phyloP scores from a whole-genome alignment of 2,888 invertebrate species.

The Melitaea athalia region DNA sequence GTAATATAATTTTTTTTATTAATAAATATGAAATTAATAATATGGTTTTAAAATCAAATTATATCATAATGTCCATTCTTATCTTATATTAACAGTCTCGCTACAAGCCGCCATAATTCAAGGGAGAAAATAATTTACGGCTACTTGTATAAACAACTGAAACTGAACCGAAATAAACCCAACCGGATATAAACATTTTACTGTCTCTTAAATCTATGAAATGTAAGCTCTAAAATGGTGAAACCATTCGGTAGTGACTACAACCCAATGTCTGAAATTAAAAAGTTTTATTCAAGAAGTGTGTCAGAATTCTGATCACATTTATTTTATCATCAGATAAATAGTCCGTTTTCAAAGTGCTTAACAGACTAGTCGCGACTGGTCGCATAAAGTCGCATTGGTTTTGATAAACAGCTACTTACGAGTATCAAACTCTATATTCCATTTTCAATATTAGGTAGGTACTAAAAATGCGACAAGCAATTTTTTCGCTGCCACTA shows the following conservation, averaged over 20 bases:
- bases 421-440: too few species aligned
- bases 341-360: too few species aligned
- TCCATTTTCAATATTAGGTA: too few species aligned
- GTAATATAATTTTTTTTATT: too few species aligned
- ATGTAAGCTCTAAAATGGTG: conserved; percentile 49
- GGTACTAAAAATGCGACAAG: too few species aligned
- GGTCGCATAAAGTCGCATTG: too few species aligned
- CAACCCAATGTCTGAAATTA: not conserved
- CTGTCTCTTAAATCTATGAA: conserved; percentile 53
- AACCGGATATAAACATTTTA: conserved; percentile 66
- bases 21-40: not conserved
- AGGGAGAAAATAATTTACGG: conserved; percentile 73
- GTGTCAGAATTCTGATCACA: not conserved
- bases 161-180: conserved; percentile 51
- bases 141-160: conserved; percentile 63
- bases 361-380: too few species aligned
- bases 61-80: not conserved
- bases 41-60: not conserved
- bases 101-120: conserved; percentile 64
- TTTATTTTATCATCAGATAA: too few species aligned
- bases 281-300: not conserved
- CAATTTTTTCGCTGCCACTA: too few species aligned
- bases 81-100: conserved; percentile 53
- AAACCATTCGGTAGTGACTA: not conserved
- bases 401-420: too few species aligned